Evolutionary conservation across 2,113 vertebrate species (phyloP).

Genomic region (Todiramphus chloris): DNA sequence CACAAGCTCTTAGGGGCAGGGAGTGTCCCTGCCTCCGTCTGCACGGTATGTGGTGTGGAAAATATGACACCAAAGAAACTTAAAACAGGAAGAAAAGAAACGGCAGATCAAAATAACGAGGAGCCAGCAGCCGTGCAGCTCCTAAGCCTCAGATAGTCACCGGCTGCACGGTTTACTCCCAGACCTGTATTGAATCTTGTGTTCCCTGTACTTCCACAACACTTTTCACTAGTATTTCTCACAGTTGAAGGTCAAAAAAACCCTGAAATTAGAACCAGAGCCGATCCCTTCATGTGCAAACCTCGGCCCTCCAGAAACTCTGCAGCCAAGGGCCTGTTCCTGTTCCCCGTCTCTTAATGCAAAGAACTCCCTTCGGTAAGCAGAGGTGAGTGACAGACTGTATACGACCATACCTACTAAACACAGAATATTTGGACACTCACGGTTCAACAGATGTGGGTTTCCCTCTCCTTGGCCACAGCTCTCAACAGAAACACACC

Average conservation of each 20-base stretch:
- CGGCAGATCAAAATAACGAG: rapidly evolving
- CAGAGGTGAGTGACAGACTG: background rate
- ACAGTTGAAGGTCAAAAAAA: background rate
- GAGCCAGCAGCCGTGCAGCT: background rate
- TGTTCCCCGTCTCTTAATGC: too few species aligned
- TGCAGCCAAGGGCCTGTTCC: background rate
- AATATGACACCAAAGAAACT: background rate
- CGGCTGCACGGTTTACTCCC: background rate
- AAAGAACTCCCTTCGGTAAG: rapidly evolving
- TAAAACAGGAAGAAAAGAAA: background rate
- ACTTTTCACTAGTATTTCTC: rapidly evolving
- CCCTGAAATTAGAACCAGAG: rapidly evolving
- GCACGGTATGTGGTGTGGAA: background rate
- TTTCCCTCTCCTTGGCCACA: background rate
- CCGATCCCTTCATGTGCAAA: rapidly evolving
- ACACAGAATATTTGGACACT: rapidly evolving
- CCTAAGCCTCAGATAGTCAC: rapidly evolving
- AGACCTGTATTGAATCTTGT: rapidly evolving
- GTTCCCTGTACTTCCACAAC: background rate
- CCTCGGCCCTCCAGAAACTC: background rate
- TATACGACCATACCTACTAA: rapidly evolving
- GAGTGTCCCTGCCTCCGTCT: background rate
- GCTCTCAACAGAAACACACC: background rate
- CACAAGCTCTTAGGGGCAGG: background rate
- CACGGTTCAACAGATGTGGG: rapidly evolving